A percentile compares a stretch with the other conserved stretches of the same genome.
phyloP scores from a whole-genome alignment of 2,888 invertebrate genomes.

The Stramonita haemastoma region DNA sequence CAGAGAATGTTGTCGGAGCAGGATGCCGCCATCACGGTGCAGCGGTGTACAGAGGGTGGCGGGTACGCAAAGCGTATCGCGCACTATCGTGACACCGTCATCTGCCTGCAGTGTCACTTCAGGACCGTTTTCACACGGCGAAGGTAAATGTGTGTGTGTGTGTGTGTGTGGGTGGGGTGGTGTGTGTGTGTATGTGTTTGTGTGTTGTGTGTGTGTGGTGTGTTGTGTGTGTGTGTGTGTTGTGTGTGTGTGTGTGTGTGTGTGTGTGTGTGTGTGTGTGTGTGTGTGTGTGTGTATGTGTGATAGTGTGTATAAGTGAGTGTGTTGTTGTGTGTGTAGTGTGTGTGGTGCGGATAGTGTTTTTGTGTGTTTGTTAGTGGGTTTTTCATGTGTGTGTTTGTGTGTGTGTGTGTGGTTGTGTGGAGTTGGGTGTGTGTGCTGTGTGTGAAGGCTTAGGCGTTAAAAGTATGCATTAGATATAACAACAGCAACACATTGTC shows the following conservation, averaged over 20 bases:
- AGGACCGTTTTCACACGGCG: conserved; percentile 84
- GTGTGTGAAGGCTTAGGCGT: too few species aligned
- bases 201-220: not conserved
- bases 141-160: conserved; percentile 64
- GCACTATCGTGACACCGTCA: conserved; percentile 81
- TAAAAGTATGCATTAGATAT: too few species aligned
- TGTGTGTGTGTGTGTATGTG: not conserved
- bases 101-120: conserved; percentile 83
- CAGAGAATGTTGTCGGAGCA: conserved; percentile 72
- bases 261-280: not conserved
- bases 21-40: conserved; percentile 83
- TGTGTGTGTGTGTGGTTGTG: too few species aligned
- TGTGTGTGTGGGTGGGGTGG: not conserved
- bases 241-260: not conserved
- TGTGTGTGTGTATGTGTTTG: not conserved
- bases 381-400: not conserved
- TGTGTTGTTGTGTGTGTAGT: too few species aligned
- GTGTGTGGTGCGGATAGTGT: too few species aligned
- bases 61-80: conserved; percentile 84
- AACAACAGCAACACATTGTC: too few species aligned
- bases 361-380: not conserved
- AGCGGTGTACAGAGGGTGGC: conserved; percentile 88
- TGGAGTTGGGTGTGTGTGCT: too few species aligned
- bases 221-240: not conserved
- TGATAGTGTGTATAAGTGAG: too few species aligned